These are phyloP conservation scores for Xanthia icteritia DNA, from an alignment of 2,888 invertebrate species.

Conservation along the genomic window DNA sequence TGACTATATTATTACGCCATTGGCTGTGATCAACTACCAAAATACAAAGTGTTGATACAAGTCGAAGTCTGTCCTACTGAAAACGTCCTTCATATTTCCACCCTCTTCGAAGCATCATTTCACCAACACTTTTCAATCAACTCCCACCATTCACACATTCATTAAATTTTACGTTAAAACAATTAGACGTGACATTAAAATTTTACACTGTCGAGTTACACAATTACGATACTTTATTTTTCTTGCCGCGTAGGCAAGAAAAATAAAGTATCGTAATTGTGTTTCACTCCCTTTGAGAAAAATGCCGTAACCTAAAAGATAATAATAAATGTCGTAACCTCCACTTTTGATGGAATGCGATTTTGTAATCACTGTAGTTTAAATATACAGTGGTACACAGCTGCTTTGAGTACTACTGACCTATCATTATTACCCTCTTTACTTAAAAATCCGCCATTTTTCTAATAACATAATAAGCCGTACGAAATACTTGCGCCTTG, in stretches of 20 bases:
- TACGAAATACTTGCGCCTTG: constrained; percentile 51
- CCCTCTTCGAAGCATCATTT: neutral
- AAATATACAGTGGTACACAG: constrained; percentile 1
- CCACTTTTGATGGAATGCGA: neutral
- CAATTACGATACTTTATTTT: too few relatives aligned
- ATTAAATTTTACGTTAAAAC: constrained; percentile 33
- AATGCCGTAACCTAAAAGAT: constrained; percentile 8
- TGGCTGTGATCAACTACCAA: neutral
- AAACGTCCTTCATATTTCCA: neutral
- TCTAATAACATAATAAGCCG: constrained; percentile 57
- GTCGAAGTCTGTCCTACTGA: neutral
- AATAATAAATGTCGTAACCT: neutral
- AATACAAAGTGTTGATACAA: neutral
- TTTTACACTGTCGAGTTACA: constrained; percentile 26
- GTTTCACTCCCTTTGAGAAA: constrained; percentile 15
- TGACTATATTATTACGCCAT: neutral
- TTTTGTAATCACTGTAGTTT: neutral
- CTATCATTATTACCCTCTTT: constrained; percentile 34
- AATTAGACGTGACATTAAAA: constrained; percentile 46
- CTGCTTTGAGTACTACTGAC: too few relatives aligned
- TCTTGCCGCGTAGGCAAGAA: too few relatives aligned
- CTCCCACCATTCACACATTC: constrained; percentile 19
- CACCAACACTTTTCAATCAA: constrained; percentile 24
- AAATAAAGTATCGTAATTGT: constrained; percentile 24
- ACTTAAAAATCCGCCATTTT: constrained; percentile 47